These are phyloP conservation scores for Forbesichthys agassizii DNA, from an alignment of 2,113 vertebrate genomes.

Conservation along the genomic window DNA sequence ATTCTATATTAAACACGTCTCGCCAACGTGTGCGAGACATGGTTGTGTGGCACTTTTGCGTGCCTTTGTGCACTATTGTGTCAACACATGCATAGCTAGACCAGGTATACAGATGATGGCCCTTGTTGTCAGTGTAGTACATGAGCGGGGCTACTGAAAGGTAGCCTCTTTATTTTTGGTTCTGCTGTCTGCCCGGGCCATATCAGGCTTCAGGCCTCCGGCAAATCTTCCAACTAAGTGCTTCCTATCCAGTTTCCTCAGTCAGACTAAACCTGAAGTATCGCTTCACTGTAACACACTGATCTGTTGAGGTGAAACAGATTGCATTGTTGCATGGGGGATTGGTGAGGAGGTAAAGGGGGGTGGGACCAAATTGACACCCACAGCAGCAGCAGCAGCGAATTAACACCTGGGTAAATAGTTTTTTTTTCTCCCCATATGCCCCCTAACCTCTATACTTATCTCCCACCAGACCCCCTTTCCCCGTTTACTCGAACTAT, in stretches of 20 bases:
- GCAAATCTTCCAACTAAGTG: slow-evolving; percentile 16
- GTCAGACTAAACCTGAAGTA: slow-evolving; percentile 1
- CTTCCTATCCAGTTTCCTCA: slow-evolving; percentile 32
- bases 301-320: slow-evolving; percentile 3
- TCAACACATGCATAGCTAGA: slow-evolving; percentile 10
- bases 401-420: background rate
- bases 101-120: background rate
- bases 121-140: background rate
- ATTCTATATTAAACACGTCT: background rate
- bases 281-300: background rate
- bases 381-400: background rate
- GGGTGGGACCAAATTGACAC: background rate
- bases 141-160: background rate
- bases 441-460: slow-evolving; percentile 1
- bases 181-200: background rate
- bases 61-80: background rate
- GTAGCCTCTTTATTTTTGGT: slow-evolving; percentile 9
- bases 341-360: too few relatives aligned
- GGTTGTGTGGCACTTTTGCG: background rate
- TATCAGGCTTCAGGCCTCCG: slow-evolving; percentile 31
- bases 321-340: background rate
- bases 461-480: background rate
- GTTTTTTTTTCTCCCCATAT: background rate
- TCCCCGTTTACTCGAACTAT: too few relatives aligned
- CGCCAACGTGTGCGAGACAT: background rate